Conservation (phyloP, 2,797 vertebrate genomes). For the Basileuterus tristriatus region DNA sequence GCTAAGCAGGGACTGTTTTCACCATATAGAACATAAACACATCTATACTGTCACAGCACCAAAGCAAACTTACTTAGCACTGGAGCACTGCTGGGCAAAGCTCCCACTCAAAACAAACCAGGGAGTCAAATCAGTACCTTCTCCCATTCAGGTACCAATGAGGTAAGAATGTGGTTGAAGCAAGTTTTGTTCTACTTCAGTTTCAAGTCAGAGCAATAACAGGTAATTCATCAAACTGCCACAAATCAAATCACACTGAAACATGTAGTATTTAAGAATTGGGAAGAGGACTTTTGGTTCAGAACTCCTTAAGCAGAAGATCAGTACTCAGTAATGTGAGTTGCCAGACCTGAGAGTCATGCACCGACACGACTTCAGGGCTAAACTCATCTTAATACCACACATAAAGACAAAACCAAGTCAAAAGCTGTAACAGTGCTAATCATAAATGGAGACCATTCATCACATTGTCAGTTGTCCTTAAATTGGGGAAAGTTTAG, state of each 20-base stretch:
- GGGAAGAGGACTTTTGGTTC: neutral
- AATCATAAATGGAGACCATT: neutral
- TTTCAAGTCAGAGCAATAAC: neutral
- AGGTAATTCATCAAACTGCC: neutral
- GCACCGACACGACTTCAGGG: neutral
- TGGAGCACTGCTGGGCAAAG: neutral
- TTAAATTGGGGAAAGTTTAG: neutral
- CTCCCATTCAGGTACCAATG: neutral
- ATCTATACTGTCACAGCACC: neutral
- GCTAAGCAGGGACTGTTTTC: neutral
- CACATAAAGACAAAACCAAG: neutral
- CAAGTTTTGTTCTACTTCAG: neutral
- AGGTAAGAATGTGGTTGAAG: neutral
- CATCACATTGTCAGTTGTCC: neutral
- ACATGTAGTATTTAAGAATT: neutral
- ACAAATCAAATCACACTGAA: neutral
- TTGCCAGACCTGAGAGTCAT: neutral
- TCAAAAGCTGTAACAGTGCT: neutral
- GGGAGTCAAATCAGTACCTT: neutral
- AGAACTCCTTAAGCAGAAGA: neutral
- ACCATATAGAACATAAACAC: neutral
- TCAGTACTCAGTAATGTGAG: neutral
- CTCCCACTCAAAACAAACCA: neutral
- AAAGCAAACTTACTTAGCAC: neutral
- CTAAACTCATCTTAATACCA: neutral